Base-by-base conservation (phyloP, 2,797 vertebrate genomes). In the Pagetopsis macropterus region DNA sequence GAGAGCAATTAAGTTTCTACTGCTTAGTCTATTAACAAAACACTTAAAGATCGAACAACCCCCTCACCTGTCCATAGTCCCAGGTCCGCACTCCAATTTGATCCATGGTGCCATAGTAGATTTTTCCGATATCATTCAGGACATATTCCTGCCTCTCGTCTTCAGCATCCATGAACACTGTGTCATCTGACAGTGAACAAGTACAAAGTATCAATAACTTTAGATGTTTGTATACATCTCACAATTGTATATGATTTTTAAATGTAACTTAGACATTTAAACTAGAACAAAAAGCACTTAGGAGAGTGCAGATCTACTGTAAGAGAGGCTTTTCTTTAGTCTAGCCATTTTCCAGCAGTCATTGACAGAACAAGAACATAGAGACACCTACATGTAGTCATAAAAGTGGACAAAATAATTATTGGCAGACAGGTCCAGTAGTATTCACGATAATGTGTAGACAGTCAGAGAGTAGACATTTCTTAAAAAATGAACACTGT, bases 31-130 rank as follows among this genome's bases (percentile, higher is more conserved):
- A 15, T 19, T 45, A 10, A n/a, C 16, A 57, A 23, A 43, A 44
- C 31, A 37, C 9, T 0, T 3, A 19, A 14, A 46, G 14, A 41
- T 2, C 43, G 43, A 43, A 14, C 27, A 43, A 5, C 11, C 2
- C 43, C 9, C 79, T 51, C 55, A 97, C 97, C 95, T 98, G 96
- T 23, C 96, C 97, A 0, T 96, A 97, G 91, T 95, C 94, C 97
- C 97, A 98, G 0, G 95, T 93, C n/a, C 94, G 89, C 43, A 81
- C 92, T 1, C 92, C 95, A 31, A 97, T 97, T 85, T 98, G 96
- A 2, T 88, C 66, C 65, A 96, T 82, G 0, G 96, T 97, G 70
- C 96, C 97, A 0, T 97, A 97, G 88, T 97, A 97, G 57, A 96
- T 92, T 13, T 51, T 87, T 1, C 97, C 97, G 0, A 91, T 75